A percentile compares a stretch with the other conserved stretches of the same genome.
Evolutionary conservation across 2,888 invertebrate genomes (phyloP).

Genomic region (Resseliella maxima): DNA sequence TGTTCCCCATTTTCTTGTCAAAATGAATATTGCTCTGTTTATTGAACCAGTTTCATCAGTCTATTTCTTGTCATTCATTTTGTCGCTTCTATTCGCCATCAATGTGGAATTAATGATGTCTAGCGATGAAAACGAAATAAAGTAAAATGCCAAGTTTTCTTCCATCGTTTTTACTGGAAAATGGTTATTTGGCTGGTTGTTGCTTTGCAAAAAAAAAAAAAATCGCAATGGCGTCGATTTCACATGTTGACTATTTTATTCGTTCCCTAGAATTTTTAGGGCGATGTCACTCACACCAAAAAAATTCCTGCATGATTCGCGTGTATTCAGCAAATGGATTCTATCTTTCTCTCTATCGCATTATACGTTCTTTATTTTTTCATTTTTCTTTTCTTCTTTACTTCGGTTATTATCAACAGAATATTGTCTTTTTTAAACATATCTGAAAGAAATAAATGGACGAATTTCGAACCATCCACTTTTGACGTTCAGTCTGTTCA

Average conservation of each 20-base stretch:
- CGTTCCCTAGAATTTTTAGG: neutral
- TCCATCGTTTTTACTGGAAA: too few species aligned
- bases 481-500: neutral
- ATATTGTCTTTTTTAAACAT: slow-evolving; percentile 42
- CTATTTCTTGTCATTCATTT: neutral
- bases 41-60: neutral
- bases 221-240: slow-evolving; percentile 13
- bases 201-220: neutral
- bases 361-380: too few species aligned
- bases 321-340: slow-evolving; percentile 23
- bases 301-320: neutral
- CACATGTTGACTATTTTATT: neutral
- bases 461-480: neutral
- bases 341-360: neutral
- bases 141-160: neutral
- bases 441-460: slow-evolving; percentile 21
- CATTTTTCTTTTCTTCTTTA: too few species aligned
- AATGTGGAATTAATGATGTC: neutral
- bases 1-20: slow-evolving; percentile 44
- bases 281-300: neutral
- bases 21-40: neutral
- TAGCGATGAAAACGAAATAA: neutral
- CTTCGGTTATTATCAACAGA: neutral
- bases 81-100: neutral
- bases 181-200: neutral